Base-by-base conservation (phyloP, 2,113 vertebrate species). In the Prunella himalayana region DNA sequence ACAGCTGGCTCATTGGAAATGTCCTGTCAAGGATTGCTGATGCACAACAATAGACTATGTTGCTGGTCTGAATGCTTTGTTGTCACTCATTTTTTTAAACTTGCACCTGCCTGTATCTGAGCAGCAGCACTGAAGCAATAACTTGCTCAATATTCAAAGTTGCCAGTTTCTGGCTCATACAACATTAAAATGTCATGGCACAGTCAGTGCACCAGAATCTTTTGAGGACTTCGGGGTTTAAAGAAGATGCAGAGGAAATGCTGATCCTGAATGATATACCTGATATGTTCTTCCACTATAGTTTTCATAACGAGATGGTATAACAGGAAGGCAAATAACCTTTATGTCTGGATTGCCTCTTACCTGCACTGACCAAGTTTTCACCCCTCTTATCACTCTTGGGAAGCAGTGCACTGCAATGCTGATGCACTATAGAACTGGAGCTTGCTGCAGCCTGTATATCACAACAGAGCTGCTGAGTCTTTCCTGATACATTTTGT, bases 401-500 rank as follows among this genome's bases (percentile, higher is more conserved):
- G 44, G 56, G n/a, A 84, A 95, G 81, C 69, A 64, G 30, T 47
- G 39, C 41, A 25, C 28, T 83, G 63, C 47, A 66, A 37, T 82
- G 53, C 64, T 80, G 31, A 44, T 64, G 61, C 22, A 12, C 66
- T 72, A 3, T 7, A 6, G 57, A 83, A 51, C 35, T 37, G 49
- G 15, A 60, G n/a, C 65, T 91, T 70, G 45, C 53, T 84, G 11
- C 42, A 66, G 39, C 42, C 30, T 90, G 6, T 31, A 6, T 56
- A 30, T 63, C 44, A 8, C 86, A 91, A 53, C 56, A 90, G 79
- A 90, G 47, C 60, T 63, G 51, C 20, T 88, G 51, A 88, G 42
- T 80, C 54, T 94, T 76, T 90, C 89, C 59, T 86, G 64, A 64
- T 83, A 60, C 7, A 41, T 82, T 93, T 95, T 92, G 56, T 86